phyloP scores from a whole-genome alignment of 2,797 vertebrate genomes.

The Hirundo rustica region DNA sequence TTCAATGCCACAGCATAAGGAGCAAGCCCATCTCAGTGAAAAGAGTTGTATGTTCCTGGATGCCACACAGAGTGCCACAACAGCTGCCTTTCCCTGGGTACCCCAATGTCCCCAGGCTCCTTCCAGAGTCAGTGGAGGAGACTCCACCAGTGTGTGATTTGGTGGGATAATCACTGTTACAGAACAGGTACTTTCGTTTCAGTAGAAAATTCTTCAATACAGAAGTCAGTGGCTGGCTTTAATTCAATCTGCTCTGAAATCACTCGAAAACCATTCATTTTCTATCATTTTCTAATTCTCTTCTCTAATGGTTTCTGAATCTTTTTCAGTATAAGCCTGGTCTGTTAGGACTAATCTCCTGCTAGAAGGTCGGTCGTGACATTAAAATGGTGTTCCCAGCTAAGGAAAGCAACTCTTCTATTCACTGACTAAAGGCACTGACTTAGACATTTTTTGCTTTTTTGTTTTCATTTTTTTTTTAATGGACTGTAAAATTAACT shows the following conservation, averaged over 20 bases:
- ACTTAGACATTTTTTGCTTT: background rate
- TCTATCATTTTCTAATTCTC: background rate
- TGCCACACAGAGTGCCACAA: background rate
- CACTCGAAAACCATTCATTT: background rate
- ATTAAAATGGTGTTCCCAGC: background rate
- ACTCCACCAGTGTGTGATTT: background rate
- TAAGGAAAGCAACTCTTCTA: background rate
- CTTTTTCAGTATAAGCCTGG: background rate
- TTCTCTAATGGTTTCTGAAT: background rate
- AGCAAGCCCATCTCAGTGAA: background rate
- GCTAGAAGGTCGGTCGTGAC: background rate
- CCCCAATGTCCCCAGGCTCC: background rate
- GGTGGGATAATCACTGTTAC: background rate
- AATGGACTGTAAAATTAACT: background rate
- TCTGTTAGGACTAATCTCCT: background rate
- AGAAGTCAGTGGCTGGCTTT: background rate
- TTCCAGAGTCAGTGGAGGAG: background rate
- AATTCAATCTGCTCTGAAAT: slow-evolving; percentile 4
- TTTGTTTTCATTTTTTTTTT: no score
- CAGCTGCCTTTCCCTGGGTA: background rate
- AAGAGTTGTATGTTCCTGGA: background rate
- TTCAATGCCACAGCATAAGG: background rate
- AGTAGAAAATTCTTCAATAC: background rate
- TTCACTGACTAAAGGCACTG: background rate
- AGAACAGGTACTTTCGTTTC: background rate